These are phyloP conservation scores for Poeciliopsis presidionis DNA, from an alignment of 2,797 vertebrate species.

Conservation along the genomic window DNA sequence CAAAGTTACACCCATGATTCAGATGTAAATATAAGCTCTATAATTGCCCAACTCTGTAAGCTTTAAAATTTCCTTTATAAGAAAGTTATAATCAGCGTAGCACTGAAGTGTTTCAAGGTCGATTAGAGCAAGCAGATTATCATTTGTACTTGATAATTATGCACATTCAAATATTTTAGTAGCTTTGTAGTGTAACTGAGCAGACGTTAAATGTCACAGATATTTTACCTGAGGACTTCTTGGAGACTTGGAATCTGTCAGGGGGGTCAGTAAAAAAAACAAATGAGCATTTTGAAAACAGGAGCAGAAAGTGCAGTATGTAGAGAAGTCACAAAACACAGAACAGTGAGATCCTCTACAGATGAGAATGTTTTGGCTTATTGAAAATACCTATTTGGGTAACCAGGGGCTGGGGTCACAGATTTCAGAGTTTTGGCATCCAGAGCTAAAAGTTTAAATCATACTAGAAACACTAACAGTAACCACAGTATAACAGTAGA, in stretches of 20 bases:
- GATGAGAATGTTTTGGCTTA: background rate
- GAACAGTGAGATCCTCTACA: background rate
- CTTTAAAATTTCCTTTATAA: no score
- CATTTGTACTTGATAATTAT: background rate
- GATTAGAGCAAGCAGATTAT: background rate
- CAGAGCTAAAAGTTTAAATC: background rate
- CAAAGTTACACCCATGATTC: background rate
- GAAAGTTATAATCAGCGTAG: background rate
- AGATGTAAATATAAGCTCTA: background rate
- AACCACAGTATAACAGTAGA: conserved; percentile 52
- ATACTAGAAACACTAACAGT: background rate
- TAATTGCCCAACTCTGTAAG: no score
- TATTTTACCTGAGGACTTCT: conserved; percentile 88
- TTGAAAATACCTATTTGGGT: background rate
- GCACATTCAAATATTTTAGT: background rate
- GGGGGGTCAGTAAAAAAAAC: conserved; percentile 20
- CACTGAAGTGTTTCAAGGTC: background rate
- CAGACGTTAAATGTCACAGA: background rate
- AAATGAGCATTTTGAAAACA: background rate
- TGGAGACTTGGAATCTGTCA: conserved; percentile 83
- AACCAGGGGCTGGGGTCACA: background rate
- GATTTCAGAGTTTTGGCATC: background rate
- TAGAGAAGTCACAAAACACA: background rate
- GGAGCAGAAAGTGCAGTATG: background rate
- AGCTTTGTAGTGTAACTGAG: background rate